Conservation (phyloP, 2,888 invertebrate genomes). For the Diarsia rubi region DNA sequence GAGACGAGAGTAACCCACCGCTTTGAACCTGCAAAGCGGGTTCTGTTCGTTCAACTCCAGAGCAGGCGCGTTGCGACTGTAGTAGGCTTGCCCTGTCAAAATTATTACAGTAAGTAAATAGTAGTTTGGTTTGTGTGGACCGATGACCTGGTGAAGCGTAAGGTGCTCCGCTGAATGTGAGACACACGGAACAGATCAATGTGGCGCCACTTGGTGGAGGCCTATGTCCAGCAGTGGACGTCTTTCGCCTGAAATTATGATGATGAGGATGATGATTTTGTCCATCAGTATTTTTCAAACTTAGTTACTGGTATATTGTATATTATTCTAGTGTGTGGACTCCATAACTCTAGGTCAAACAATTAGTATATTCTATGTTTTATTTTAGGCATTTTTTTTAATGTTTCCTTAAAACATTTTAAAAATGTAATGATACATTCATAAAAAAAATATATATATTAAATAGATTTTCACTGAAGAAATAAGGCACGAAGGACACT, state of each 20-base stretch:
- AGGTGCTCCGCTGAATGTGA: no score
- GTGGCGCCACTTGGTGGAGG: no score
- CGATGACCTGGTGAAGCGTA: no score
- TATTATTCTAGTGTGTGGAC: not conserved
- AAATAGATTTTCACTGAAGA: not conserved
- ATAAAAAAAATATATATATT: not conserved
- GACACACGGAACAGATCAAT: no score
- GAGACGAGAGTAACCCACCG: constrained; percentile 97
- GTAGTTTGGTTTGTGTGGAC: not conserved
- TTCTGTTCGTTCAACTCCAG: constrained; percentile 97
- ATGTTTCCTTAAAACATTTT: no score
- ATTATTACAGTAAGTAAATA: not conserved
- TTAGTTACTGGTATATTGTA: not conserved
- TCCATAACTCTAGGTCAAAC: not conserved
- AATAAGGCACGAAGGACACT: not conserved
- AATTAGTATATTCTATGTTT: no score
- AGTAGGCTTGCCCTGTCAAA: constrained; percentile 93
- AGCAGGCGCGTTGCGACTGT: constrained; percentile 94
- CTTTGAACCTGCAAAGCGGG: constrained; percentile 98
- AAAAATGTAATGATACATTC: no score
- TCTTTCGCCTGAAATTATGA: no score
- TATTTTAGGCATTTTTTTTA: no score
- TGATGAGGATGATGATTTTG: no score
- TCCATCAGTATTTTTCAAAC: not conserved
- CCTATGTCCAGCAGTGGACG: no score